Conservation (phyloP, 2,888 invertebrate species). For the Rhimphoctona megacephalus region DNA sequence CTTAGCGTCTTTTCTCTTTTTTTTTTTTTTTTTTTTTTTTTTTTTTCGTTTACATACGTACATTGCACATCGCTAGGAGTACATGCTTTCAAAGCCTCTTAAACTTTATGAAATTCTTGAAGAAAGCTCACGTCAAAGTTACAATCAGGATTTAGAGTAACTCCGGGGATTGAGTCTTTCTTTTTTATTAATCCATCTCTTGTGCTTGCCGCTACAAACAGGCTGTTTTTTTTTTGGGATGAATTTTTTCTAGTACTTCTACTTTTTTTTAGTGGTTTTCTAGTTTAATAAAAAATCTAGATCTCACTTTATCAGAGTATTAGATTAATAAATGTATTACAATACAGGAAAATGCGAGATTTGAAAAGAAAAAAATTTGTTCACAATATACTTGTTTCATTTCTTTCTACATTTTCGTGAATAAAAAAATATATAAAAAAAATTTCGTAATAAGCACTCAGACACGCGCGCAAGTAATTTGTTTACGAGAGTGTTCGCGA, state of each 20-base stretch:
- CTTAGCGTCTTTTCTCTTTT: neutral
- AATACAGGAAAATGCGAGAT: no score
- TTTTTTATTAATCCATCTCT: neutral
- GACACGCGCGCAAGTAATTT: neutral
- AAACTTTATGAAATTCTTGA: slow-evolving; percentile 8
- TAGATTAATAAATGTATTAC: neutral
- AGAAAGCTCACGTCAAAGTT: neutral
- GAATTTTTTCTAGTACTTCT: neutral
- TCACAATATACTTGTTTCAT: no score
- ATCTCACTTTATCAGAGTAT: no score
- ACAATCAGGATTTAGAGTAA: neutral
- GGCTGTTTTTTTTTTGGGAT: neutral
- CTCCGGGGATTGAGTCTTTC: neutral
- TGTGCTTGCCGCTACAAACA: neutral
- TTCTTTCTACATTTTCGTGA: neutral
- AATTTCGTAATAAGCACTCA: neutral
- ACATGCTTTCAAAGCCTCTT: neutral
- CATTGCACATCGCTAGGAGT: neutral
- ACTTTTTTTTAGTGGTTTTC: no score
- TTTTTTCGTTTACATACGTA: neutral
- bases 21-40: neutral
- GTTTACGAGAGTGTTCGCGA: neutral
- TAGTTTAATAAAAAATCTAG: no score
- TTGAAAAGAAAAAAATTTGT: no score
- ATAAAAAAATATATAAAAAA: neutral